A percentile compares a stretch with the other conserved stretches of the same genome.
phyloP scores from a whole-genome alignment of 64 coral and sea anemone genomes.

The Orbicella faveolata region DNA sequence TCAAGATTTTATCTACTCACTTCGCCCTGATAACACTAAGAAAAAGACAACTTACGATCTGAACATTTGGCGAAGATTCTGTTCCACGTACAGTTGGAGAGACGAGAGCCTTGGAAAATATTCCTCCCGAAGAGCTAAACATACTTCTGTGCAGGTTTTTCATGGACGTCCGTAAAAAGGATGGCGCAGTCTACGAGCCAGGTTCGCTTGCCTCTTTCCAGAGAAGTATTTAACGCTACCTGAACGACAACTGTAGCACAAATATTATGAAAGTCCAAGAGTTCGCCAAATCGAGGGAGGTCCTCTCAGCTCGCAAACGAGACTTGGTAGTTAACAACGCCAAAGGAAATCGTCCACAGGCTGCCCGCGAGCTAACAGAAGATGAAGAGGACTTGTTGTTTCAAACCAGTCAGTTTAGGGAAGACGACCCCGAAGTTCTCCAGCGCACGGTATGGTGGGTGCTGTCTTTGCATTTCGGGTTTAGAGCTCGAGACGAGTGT shows the following conservation, averaged over 20 bases:
- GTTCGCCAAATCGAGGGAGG: conserved; percentile 19
- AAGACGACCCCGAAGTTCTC: conserved; percentile 25
- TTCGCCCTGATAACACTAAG: too few relatives aligned
- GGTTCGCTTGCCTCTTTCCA: background rate
- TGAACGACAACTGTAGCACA: conserved; percentile 17
- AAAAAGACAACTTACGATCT: conserved; percentile 43
- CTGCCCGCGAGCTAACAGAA: background rate
- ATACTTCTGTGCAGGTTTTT: conserved; percentile 31
- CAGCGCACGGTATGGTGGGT: conserved; percentile 40
- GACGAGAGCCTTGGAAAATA: too few relatives aligned
- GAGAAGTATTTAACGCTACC: conserved; percentile 44
- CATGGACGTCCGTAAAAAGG: conserved; percentile 15
- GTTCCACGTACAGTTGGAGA: background rate
- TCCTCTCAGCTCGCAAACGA: background rate
- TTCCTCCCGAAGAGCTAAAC: conserved; percentile 31
- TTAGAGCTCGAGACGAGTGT: too few relatives aligned
- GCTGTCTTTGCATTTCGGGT: conserved; percentile 47
- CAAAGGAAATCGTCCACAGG: conserved; percentile 49
- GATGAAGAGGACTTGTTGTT: conserved; percentile 40
- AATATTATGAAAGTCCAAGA: conserved; percentile 50
- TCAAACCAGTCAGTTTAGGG: conserved; percentile 17
- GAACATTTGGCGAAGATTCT: conserved; percentile 35
- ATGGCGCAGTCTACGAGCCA: conserved; percentile 38
- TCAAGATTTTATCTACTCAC: too few relatives aligned
- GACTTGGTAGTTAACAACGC: conserved; percentile 13